Percentiles rank a stretch among this genome's conserved stretches.
phyloP scores from a whole-genome alignment of 2,888 invertebrate genomes.

The Lomographa bimaculata region DNA sequence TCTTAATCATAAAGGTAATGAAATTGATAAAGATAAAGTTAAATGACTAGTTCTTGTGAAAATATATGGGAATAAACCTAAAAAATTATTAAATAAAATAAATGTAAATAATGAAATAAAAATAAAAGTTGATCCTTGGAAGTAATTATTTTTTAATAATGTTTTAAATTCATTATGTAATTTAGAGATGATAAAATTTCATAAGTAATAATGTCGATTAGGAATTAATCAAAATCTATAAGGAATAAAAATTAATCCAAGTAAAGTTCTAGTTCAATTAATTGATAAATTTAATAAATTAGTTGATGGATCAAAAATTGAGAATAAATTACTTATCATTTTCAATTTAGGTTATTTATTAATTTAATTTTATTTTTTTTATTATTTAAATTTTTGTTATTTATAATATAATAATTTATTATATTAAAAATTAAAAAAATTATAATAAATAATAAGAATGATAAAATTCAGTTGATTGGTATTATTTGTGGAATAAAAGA shows the following conservation, averaged over 20 bases:
- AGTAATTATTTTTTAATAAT: slow-evolving; percentile 68
- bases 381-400: slow-evolving; percentile 41
- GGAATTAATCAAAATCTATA: slow-evolving; percentile 80
- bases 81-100: slow-evolving; percentile 87
- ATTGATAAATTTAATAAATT: slow-evolving; percentile 75
- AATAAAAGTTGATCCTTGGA: slow-evolving; percentile 78
- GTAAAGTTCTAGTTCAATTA: slow-evolving; percentile 84
- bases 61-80: slow-evolving; percentile 88
- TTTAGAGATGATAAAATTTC: slow-evolving; percentile 71
- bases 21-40: slow-evolving; percentile 82
- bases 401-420: slow-evolving; percentile 76
- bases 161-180: slow-evolving; percentile 84
- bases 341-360: slow-evolving; percentile 68
- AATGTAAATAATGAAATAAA: slow-evolving; percentile 83
- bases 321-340: slow-evolving; percentile 88
- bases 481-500: slow-evolving; percentile 88
- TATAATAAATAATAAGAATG: slow-evolving; percentile 61
- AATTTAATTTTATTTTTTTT: slow-evolving; percentile 37
- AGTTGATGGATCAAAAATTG: slow-evolving; percentile 86
- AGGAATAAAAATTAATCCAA: slow-evolving; percentile 78
- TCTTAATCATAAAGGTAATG: slow-evolving; percentile 85
- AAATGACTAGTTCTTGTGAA: slow-evolving; percentile 88
- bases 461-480: slow-evolving; percentile 82
- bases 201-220: slow-evolving; percentile 74
- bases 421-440: slow-evolving; percentile 78